These are phyloP conservation scores for Diglossa cyanea DNA, from an alignment of 2,797 vertebrate genomes.

Conservation along the genomic window DNA sequence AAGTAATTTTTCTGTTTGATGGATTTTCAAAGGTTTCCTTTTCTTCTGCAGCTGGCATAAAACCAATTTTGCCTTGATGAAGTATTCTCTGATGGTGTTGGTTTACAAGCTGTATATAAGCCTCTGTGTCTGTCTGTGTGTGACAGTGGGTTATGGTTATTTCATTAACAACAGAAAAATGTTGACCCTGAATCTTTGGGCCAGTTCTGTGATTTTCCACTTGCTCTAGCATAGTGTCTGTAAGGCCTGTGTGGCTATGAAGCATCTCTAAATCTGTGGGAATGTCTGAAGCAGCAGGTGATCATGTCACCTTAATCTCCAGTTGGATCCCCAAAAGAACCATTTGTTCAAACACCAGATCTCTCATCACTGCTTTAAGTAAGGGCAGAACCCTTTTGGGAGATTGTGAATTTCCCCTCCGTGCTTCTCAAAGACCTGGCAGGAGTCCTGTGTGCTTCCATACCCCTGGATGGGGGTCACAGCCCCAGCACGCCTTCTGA, in stretches of 20 bases:
- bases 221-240: neutral
- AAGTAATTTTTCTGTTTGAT: neutral
- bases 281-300: neutral
- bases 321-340: neutral
- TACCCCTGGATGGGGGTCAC: neutral
- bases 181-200: neutral
- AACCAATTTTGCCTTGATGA: neutral
- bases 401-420: neutral
- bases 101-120: neutral
- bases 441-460: neutral
- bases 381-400: neutral
- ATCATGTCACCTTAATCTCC: neutral
- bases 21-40: neutral
- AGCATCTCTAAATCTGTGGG: neutral
- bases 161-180: neutral
- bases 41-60: neutral
- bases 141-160: neutral
- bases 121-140: neutral
- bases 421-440: fast-evolving
- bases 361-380: neutral
- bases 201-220: neutral
- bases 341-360: neutral
- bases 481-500: neutral
- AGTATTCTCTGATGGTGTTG: neutral
- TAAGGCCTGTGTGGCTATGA: neutral